Percentiles rank a stretch among this genome's conserved stretches.
Evolutionary conservation across 1,140 invertebrate species (phyloP).

Genomic region (Bradysia coprophila): DNA sequence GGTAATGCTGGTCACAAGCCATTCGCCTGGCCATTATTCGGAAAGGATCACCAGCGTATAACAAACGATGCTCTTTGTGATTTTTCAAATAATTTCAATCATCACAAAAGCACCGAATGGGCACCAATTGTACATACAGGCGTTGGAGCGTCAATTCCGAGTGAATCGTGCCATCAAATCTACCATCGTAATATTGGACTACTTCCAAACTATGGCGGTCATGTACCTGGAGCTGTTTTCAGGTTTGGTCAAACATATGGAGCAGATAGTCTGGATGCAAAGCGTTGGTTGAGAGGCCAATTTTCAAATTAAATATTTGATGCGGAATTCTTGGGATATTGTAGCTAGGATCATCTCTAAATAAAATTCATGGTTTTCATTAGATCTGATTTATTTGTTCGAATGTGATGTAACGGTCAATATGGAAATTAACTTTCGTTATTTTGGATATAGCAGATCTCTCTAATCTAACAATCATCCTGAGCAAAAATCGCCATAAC

Average conservation of each 20-base stretch:
- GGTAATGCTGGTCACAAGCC: slow-evolving; percentile 47
- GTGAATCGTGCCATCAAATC: slow-evolving; percentile 33
- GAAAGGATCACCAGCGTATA: slow-evolving; percentile 34
- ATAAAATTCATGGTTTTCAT: too few species aligned
- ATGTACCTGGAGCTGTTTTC: slow-evolving; percentile 46
- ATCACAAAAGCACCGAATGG: slow-evolving; percentile 34
- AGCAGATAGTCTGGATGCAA: slow-evolving; percentile 44
- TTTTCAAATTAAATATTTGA: background rate
- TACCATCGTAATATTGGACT: slow-evolving; percentile 49
- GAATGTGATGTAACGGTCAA: too few species aligned
- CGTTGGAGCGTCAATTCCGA: slow-evolving; percentile 21
- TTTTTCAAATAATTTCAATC: slow-evolving; percentile 47
- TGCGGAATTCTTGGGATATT: too few species aligned
- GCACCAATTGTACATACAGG: slow-evolving; percentile 31
- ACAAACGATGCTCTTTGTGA: slow-evolving; percentile 42
- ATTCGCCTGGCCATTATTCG: slow-evolving; percentile 39
- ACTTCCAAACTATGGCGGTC: slow-evolving; percentile 50
- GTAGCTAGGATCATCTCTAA: too few species aligned
- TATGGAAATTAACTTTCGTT: too few species aligned
- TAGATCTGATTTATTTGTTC: too few species aligned
- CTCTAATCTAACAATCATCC: too few species aligned
- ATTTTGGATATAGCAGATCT: too few species aligned
- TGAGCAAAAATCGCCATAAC: too few species aligned
- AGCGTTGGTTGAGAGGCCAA: slow-evolving; percentile 34
- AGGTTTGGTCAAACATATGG: slow-evolving; percentile 54